A percentile compares a stretch with the other conserved stretches of the same genome.
Conservation (phyloP, 2,797 vertebrate species). For the Lagothrix lagotricha region DNA sequence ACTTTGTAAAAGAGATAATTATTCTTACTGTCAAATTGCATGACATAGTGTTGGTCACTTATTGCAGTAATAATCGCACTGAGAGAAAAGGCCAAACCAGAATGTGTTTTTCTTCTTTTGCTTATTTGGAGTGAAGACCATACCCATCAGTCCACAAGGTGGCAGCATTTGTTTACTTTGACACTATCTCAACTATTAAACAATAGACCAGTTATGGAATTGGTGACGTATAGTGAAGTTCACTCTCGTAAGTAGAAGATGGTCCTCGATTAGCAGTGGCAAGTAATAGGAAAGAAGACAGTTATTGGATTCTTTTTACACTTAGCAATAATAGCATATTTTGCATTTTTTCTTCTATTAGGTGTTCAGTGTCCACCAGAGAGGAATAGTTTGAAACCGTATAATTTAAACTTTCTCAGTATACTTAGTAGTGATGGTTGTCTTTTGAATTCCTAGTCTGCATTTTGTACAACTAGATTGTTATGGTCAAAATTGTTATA, state of each 20-base stretch:
- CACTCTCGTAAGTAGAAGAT: not conserved
- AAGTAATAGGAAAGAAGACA: not conserved
- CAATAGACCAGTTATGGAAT: not conserved
- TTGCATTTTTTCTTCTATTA: not conserved
- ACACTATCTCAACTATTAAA: not conserved
- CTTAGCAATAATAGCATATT: not conserved
- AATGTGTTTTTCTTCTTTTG: not conserved
- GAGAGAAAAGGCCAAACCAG: not conserved
- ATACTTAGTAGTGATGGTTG: not conserved
- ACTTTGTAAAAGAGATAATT: not conserved
- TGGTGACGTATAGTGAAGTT: not conserved
- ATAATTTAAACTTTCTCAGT: not conserved
- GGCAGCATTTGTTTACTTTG: slow-evolving; percentile 71
- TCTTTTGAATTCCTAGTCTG: slow-evolving; percentile 18
- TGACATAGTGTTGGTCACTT: not conserved
- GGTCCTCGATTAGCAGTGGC: not conserved
- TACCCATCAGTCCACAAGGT: slow-evolving; percentile 62
- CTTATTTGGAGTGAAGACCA: not conserved
- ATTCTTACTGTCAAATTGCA: not conserved
- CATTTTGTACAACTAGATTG: not conserved
- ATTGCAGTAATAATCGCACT: not conserved
- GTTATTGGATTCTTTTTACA: not conserved
- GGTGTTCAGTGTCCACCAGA: not conserved
- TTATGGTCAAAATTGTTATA: not conserved
- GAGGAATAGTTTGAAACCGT: not conserved